These are phyloP conservation scores for Periophthalmus magnuspinnatus DNA, from an alignment of 2,797 vertebrate genomes.

Conservation along the genomic window DNA sequence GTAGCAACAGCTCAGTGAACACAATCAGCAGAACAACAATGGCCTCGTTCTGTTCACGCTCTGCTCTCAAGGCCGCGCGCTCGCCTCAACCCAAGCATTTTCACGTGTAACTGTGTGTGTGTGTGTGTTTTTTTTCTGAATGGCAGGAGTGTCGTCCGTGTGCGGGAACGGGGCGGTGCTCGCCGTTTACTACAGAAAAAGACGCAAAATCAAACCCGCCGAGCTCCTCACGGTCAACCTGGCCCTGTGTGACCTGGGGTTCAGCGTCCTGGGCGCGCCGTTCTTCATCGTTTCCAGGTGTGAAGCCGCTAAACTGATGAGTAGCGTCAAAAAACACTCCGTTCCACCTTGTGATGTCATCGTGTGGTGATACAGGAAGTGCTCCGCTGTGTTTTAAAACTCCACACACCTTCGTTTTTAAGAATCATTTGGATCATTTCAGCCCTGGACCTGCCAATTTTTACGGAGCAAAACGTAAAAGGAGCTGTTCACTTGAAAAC, in stretches of 20 bases:
- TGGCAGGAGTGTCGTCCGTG: constrained; percentile 47
- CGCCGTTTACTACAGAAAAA: constrained; percentile 49
- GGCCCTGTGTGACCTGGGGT: constrained; percentile 65
- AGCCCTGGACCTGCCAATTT: too few relatives aligned
- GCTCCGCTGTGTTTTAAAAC: too few relatives aligned
- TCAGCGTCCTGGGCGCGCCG: constrained; percentile 61
- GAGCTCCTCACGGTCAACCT: constrained; percentile 69
- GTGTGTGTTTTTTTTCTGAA: neutral
- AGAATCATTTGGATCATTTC: too few relatives aligned
- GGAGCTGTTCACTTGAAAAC: too few relatives aligned
- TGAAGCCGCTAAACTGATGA: neutral
- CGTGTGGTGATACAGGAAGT: too few relatives aligned
- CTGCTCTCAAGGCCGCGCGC: neutral
- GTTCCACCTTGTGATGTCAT: too few relatives aligned
- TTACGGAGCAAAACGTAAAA: too few relatives aligned
- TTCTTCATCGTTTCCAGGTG: constrained; percentile 64
- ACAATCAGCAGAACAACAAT: too few relatives aligned
- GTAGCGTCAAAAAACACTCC: too few relatives aligned
- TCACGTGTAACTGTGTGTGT: neutral
- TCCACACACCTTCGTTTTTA: too few relatives aligned
- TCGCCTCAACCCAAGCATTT: neutral
- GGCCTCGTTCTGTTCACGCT: too few relatives aligned
- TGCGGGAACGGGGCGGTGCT: constrained; percentile 61
- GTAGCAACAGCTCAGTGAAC: too few relatives aligned
- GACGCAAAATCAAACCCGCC: constrained; percentile 56